Conservation (phyloP, 2,888 invertebrate species). For the Uloborus plumipes region DNA sequence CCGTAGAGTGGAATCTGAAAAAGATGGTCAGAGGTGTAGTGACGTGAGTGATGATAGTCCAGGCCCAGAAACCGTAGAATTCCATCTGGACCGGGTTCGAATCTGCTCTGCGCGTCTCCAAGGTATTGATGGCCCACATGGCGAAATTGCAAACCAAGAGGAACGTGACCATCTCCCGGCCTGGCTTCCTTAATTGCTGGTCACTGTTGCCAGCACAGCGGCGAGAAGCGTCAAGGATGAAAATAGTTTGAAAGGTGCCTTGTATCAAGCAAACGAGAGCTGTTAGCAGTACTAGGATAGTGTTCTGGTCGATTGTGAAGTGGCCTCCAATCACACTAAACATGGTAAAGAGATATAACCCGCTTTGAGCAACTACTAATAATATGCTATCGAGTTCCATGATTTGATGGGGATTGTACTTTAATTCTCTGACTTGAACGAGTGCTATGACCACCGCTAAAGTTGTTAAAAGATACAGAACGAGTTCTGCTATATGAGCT, state of each 20-base stretch:
- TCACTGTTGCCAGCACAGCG: conserved; percentile 85
- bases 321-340: conserved; percentile 95
- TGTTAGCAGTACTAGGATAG: conserved; percentile 80
- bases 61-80: conserved; percentile 93
- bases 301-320: conserved; percentile 78
- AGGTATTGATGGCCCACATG: conserved; percentile 83
- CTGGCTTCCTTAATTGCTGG: conserved; percentile 88
- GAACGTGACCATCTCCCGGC: conserved; percentile 93
- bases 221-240: conserved; percentile 87
- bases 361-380: conserved; percentile 92
- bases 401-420: conserved; percentile 86
- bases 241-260: conserved; percentile 74
- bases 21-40: conserved; percentile 95
- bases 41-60: conserved; percentile 95
- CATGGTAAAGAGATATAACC: conserved; percentile 92
- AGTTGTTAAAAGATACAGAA: conserved; percentile 87
- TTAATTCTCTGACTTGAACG: conserved; percentile 85
- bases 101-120: conserved; percentile 91
- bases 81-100: conserved; percentile 92
- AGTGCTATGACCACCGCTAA: conserved; percentile 89
- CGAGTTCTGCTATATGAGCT: conserved; percentile 89
- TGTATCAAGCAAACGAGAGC: conserved; percentile 88
- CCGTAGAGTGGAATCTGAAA: conserved; percentile 94
- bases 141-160: conserved; percentile 74
- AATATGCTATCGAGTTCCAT: conserved; percentile 90